Evolutionary conservation across 2,888 invertebrate species (phyloP).

Genomic region (Eudemis profundana): DNA sequence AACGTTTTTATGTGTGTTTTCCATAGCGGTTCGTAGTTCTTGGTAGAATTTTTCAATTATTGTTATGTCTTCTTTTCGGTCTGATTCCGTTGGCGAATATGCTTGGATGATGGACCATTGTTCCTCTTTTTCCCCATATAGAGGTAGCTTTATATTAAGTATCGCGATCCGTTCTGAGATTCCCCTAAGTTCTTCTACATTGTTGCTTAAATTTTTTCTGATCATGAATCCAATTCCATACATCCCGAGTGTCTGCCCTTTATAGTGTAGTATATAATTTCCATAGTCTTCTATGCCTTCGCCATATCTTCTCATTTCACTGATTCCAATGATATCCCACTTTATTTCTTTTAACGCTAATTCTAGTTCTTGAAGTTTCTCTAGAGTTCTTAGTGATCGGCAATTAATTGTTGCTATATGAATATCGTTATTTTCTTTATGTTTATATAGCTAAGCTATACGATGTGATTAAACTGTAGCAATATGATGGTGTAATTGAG

Average conservation of each 20-base stretch:
- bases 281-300: slow-evolving; percentile 23
- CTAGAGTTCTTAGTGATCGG: slow-evolving; percentile 17
- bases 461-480: too few relatives aligned
- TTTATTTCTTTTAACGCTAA: slow-evolving; percentile 21
- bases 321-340: slow-evolving; percentile 19
- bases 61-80: slow-evolving; percentile 12
- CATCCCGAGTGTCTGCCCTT: slow-evolving; percentile 13
- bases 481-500: too few relatives aligned
- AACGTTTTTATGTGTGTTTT: slow-evolving; percentile 9
- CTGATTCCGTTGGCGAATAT: slow-evolving; percentile 22
- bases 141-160: slow-evolving; percentile 23
- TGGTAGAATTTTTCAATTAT: not conserved
- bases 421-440: too few relatives aligned
- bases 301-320: slow-evolving; percentile 19
- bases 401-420: slow-evolving; percentile 5
- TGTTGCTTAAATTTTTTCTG: slow-evolving; percentile 11
- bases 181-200: slow-evolving; percentile 9
- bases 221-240: slow-evolving; percentile 18
- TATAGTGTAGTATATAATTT: slow-evolving; percentile 14
- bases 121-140: slow-evolving; percentile 15
- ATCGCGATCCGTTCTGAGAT: slow-evolving; percentile 23
- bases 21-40: slow-evolving; percentile 6
- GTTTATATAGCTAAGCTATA: too few relatives aligned
- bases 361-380: slow-evolving; percentile 25
- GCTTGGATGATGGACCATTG: slow-evolving; percentile 21